Evolutionary conservation across 2,113 vertebrate species (phyloP).

Genomic region (Varanus salvator): DNA sequence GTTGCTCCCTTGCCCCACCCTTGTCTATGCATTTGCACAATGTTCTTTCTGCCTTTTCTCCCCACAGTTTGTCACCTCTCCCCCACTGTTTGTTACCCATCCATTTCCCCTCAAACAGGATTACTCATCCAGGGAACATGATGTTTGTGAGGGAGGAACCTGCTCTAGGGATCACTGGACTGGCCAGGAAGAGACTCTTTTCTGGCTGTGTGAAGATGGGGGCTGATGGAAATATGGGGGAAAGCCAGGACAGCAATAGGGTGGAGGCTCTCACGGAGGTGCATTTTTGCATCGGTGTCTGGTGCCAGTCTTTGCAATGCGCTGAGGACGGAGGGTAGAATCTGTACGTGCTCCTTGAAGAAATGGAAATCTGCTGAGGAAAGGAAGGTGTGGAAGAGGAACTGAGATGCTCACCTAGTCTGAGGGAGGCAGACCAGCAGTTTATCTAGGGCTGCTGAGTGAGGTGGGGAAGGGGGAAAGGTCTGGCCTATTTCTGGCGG

Average conservation of each 20-base stretch:
- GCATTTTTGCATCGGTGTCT: too few species aligned
- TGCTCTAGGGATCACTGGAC: conserved; percentile 25
- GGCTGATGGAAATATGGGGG: neutral
- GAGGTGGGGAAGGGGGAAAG: neutral
- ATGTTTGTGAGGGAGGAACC: conserved; percentile 26
- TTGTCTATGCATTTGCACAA: neutral
- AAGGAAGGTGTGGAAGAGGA: neutral
- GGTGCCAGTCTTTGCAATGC: neutral
- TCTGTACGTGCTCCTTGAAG: neutral
- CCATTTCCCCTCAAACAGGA: neutral
- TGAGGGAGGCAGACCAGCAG: neutral
- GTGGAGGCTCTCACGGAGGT: neutral
- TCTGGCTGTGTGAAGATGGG: conserved; percentile 4
- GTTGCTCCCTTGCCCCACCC: neutral
- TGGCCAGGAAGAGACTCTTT: neutral
- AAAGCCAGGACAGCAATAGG: neutral
- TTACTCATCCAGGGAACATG: conserved; percentile 7
- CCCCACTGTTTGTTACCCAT: conserved; percentile 1
- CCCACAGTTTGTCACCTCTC: conserved; percentile 10
- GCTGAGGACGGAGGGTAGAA: neutral
- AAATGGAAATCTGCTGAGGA: neutral
- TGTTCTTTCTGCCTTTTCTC: neutral
- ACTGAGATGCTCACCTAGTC: neutral
- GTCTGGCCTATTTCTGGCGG: neutral
- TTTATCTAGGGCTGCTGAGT: neutral